Conservation (phyloP, 2,888 invertebrate genomes). For the Nomada fabriciana region DNA sequence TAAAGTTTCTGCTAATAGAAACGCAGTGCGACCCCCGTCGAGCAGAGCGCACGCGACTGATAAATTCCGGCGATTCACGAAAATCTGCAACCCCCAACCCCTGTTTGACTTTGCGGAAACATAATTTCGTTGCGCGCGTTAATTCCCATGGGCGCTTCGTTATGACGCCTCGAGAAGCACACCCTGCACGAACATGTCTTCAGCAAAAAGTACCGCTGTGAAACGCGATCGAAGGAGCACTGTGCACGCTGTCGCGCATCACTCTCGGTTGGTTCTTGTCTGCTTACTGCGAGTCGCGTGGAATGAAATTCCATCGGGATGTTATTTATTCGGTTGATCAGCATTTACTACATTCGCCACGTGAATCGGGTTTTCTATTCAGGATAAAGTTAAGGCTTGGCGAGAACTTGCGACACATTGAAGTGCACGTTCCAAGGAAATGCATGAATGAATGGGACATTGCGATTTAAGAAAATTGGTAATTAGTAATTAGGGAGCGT, state of each 20-base stretch:
- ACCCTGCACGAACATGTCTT: background rate
- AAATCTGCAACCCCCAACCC: background rate
- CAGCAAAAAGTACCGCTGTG: constrained; percentile 3
- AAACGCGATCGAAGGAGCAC: background rate
- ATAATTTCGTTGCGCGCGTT: constrained; percentile 11
- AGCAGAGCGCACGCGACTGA: background rate
- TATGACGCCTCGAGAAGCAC: background rate
- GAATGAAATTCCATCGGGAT: too few relatives aligned
- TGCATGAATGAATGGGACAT: too few relatives aligned
- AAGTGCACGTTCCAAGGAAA: too few relatives aligned
- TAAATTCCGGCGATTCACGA: background rate
- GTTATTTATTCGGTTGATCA: too few relatives aligned
- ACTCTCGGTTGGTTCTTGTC: too few relatives aligned
- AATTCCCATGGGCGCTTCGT: background rate
- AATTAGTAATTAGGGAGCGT: too few relatives aligned
- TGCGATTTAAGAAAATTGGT: too few relatives aligned
- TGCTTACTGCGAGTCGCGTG: too few relatives aligned
- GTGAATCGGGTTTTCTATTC: too few relatives aligned
- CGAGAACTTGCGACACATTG: too few relatives aligned
- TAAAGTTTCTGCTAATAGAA: background rate
- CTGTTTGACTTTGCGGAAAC: constrained; percentile 7
- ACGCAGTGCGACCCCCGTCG: background rate
- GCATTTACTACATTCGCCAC: too few relatives aligned
- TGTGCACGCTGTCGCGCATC: background rate
- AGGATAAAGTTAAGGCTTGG: too few relatives aligned